These are phyloP conservation scores for Hyla sarda DNA, from an alignment of 2,113 vertebrate genomes.

Conservation along the genomic window DNA sequence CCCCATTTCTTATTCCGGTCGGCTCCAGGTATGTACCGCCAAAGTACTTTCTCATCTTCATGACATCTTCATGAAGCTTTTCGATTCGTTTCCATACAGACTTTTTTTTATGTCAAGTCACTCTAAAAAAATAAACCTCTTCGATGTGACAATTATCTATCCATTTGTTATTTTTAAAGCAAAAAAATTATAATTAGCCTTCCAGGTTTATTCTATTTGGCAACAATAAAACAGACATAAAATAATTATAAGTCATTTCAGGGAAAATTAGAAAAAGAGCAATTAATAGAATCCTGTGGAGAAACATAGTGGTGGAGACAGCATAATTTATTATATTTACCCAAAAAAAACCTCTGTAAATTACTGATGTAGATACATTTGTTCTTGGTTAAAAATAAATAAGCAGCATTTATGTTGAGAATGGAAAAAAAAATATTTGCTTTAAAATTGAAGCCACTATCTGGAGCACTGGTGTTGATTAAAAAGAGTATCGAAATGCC, in stretches of 20 bases:
- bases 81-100: constrained; percentile 60
- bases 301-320: constrained; percentile 83
- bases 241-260: constrained; percentile 89
- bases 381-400: constrained; percentile 31
- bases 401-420: constrained; percentile 17
- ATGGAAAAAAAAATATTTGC: constrained; percentile 1
- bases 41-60: not conserved
- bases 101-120: constrained; percentile 80
- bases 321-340: constrained; percentile 81
- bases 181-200: constrained; percentile 81
- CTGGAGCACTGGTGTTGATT: not conserved
- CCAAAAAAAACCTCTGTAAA: constrained; percentile 60
- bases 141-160: constrained; percentile 80
- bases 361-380: constrained; percentile 43
- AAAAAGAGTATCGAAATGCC: too few species aligned
- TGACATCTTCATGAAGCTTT: not conserved
- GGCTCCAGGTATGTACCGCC: too few species aligned
- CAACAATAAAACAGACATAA: constrained; percentile 86
- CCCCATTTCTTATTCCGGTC: too few species aligned
- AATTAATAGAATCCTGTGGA: constrained; percentile 86
- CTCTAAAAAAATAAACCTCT: constrained; percentile 70
- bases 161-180: constrained; percentile 81
- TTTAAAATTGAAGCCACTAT: not conserved
- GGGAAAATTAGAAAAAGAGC: constrained; percentile 82
- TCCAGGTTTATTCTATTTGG: constrained; percentile 80